Percentiles rank a stretch among this genome's conserved stretches.
phyloP scores from a whole-genome alignment of 2,888 invertebrate species.

The Watsonalla cultraria region DNA sequence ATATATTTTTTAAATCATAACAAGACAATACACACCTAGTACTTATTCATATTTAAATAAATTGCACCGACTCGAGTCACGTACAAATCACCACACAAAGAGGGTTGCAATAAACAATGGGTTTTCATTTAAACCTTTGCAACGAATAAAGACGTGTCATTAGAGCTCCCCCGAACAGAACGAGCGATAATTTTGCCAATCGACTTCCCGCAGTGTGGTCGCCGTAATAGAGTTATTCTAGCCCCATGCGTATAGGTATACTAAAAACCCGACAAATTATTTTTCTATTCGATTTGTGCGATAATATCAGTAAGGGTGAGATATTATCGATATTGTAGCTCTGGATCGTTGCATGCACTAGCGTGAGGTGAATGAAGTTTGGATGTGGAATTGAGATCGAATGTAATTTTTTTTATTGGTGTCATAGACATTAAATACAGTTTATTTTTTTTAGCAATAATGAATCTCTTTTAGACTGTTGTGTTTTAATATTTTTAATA shows the following conservation, averaged over 20 bases:
- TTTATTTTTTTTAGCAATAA: too few relatives aligned
- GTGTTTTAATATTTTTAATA: too few relatives aligned
- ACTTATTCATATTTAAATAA: not conserved
- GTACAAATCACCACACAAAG: not conserved
- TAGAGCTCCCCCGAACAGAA: constrained; percentile 21
- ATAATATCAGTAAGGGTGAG: too few relatives aligned
- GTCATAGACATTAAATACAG: too few relatives aligned
- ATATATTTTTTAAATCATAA: too few relatives aligned
- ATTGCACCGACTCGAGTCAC: not conserved
- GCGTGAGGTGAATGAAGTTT: too few relatives aligned
- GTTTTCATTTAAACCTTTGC: constrained; percentile 10
- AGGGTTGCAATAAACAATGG: constrained; percentile 1
- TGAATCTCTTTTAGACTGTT: too few relatives aligned
- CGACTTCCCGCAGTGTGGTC: constrained; percentile 43
- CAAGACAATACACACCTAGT: too few relatives aligned
- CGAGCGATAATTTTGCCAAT: constrained; percentile 57
- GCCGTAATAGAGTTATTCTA: constrained; percentile 23
- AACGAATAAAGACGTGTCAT: constrained; percentile 11
- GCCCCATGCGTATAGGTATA: not conserved
- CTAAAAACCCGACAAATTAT: not conserved
- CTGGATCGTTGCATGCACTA: too few relatives aligned
- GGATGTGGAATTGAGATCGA: too few relatives aligned
- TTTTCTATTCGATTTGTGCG: not conserved
- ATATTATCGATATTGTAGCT: too few relatives aligned
- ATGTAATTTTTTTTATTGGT: too few relatives aligned